phyloP scores from a whole-genome alignment of 1,140 invertebrate genomes.

The Diachasmimorpha longicaudata region DNA sequence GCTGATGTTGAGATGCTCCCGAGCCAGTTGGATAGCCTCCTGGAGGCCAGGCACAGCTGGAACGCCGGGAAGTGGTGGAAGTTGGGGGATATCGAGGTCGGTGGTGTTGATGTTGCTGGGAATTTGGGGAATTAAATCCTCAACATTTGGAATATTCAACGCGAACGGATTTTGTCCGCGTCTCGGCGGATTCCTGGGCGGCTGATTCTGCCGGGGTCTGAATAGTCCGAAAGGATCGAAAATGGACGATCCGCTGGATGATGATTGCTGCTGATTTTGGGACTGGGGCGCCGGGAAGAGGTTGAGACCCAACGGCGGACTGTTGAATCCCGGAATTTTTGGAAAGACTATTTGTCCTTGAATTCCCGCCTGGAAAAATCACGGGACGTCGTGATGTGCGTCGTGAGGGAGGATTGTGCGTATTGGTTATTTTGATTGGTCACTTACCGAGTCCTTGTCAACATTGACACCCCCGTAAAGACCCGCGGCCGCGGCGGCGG shows the following conservation, averaged over 20 bases:
- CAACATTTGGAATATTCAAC: neutral
- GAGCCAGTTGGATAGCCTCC: slow-evolving; percentile 21
- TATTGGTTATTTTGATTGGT: too few species aligned
- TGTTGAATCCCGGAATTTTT: slow-evolving; percentile 15
- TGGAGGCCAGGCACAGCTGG: slow-evolving; percentile 27
- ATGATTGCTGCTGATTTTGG: neutral
- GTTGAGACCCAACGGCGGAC: slow-evolving; percentile 2
- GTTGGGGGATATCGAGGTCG: neutral
- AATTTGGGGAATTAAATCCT: neutral
- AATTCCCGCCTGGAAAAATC: slow-evolving; percentile 3
- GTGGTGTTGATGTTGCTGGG: neutral
- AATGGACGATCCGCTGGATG: neutral
- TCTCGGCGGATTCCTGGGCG: neutral
- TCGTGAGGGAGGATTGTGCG: too few species aligned
- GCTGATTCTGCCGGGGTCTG: neutral
- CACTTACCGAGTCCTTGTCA: slow-evolving; percentile 7
- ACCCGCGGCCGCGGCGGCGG: neutral
- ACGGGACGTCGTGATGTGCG: too few species aligned
- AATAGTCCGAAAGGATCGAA: neutral
- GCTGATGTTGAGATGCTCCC: slow-evolving; percentile 14
- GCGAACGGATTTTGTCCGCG: neutral
- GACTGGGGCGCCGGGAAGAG: neutral
- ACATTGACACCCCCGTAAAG: slow-evolving; percentile 1
- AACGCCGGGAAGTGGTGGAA: neutral
- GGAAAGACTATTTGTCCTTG: neutral